Percentiles rank a stretch among this genome's conserved stretches.
Evolutionary conservation across 2,113 vertebrate species (phyloP).

Genomic region (Pandion haliaetus): DNA sequence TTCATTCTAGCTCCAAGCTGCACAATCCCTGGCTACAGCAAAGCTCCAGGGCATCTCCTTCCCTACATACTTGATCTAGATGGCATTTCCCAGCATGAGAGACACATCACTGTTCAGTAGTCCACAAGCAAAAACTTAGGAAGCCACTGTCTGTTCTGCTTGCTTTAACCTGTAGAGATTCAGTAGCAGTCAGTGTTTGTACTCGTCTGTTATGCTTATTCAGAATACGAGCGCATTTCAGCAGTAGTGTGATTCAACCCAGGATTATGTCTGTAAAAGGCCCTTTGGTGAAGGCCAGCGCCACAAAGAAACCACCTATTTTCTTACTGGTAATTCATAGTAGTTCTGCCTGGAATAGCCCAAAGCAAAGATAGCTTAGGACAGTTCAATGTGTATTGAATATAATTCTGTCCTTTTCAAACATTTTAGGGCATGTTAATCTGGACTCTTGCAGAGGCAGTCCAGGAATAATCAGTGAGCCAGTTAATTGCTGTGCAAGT

Average conservation of each 20-base stretch:
- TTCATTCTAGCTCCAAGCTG: not conserved
- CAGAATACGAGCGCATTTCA: not conserved
- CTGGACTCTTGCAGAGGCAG: not conserved
- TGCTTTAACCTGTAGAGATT: not conserved
- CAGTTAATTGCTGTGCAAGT: not conserved
- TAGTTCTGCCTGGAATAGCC: not conserved
- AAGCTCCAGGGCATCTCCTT: not conserved
- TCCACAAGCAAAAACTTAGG: not conserved
- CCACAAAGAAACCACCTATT: not conserved
- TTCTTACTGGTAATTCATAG: not conserved
- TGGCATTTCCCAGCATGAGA: not conserved
- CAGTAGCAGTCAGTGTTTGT: not conserved
- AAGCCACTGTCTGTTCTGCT: not conserved
- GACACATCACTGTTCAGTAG: not conserved
- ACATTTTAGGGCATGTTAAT: not conserved
- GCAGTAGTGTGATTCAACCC: not conserved
- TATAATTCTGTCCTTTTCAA: not conserved
- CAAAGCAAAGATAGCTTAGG: not conserved
- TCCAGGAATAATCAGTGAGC: not conserved
- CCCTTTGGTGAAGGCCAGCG: not conserved
- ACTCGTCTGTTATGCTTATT: accelerated
- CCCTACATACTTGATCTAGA: not conserved
- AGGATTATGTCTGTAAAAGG: not conserved
- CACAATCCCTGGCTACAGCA: not conserved
- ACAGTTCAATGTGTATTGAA: not conserved